Conservation (phyloP, 2,113 vertebrate species). For the Macquaria australasica region DNA sequence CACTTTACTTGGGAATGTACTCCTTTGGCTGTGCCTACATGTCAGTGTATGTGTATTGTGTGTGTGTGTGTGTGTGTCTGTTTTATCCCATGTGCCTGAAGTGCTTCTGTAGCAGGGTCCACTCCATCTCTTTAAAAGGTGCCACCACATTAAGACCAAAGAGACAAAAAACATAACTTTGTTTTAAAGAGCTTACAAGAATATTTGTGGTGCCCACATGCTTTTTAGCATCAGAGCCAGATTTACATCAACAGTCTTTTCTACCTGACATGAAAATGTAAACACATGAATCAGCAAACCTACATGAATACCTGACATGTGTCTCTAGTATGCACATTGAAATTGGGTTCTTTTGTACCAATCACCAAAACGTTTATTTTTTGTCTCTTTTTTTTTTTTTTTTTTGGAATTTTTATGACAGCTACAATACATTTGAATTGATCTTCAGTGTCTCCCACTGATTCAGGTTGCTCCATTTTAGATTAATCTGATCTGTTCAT, state of each 20-base stretch:
- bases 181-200: too few relatives aligned
- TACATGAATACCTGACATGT: not conserved
- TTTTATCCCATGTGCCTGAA: not conserved
- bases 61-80: not conserved
- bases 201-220: not conserved
- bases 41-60: not conserved
- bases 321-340: not conserved
- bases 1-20: not conserved
- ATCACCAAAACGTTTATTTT: too few relatives aligned
- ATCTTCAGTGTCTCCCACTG: too few relatives aligned
- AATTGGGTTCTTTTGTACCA: too few relatives aligned
- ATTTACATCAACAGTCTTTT: not conserved
- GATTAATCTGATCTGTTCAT: too few relatives aligned
- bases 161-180: too few relatives aligned
- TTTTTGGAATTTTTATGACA: too few relatives aligned
- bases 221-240: not conserved
- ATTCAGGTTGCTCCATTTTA: too few relatives aligned
- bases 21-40: not conserved
- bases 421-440: too few relatives aligned
- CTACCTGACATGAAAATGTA: too few relatives aligned
- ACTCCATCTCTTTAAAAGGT: conserved; percentile 10
- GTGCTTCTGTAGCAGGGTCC: not conserved
- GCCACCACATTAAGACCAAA: conserved; percentile 3
- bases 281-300: not conserved
- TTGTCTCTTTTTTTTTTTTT: too few relatives aligned